Evolutionary conservation across 2,888 invertebrate genomes (phyloP).

Genomic region (Papilio gigon): DNA sequence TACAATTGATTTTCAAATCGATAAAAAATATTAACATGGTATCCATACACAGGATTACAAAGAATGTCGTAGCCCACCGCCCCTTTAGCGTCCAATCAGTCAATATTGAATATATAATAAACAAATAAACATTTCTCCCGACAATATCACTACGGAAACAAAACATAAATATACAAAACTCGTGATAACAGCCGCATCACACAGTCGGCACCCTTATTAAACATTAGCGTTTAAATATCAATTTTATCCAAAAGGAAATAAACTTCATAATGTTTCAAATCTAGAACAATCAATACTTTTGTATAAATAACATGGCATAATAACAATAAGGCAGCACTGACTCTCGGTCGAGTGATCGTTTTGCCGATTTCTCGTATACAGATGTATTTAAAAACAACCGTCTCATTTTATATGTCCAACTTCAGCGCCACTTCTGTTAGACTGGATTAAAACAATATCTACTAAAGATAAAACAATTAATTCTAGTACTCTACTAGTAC

Average conservation of each 20-base stretch:
- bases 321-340: not conserved
- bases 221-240: not conserved
- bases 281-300: not conserved
- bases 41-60: no score
- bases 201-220: conserved; percentile 17
- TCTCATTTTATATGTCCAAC: no score
- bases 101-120: conserved; percentile 1
- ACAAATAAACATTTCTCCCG: conserved; percentile 24
- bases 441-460: no score
- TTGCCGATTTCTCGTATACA: not conserved
- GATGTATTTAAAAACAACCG: no score
- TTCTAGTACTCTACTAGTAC: conserved; percentile 44
- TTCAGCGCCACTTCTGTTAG: no score
- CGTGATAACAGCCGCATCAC: conserved; percentile 3
- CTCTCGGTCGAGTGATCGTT: not conserved
- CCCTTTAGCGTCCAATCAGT: no score
- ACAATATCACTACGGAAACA: conserved; percentile 30
- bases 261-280: not conserved
- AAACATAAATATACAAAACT: conserved; percentile 27
- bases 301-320: not conserved
- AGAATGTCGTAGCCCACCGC: no score
- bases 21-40: no score
- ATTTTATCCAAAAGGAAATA: not conserved
- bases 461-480: no score
- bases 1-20: no score